These are phyloP conservation scores for Phaonia tiefii DNA, from an alignment of 2,888 invertebrate species.

Conservation along the genomic window DNA sequence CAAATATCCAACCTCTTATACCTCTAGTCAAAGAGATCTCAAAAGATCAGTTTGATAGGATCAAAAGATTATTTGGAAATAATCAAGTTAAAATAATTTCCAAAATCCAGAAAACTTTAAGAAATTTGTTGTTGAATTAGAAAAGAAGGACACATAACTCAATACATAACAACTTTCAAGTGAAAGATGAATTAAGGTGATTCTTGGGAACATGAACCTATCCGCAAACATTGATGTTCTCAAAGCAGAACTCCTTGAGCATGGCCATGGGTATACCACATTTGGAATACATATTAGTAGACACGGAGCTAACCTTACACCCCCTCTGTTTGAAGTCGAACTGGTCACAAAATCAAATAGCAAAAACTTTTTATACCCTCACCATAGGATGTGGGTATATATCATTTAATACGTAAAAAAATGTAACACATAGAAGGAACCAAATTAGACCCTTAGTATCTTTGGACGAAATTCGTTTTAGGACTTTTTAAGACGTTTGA, in stretches of 20 bases:
- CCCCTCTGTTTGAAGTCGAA: slow-evolving; percentile 1
- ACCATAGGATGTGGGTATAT: too few relatives aligned
- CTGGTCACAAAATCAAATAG: neutral
- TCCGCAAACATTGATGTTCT: slow-evolving; percentile 2
- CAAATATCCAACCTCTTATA: neutral
- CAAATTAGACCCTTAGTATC: too few relatives aligned
- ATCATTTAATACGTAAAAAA: too few relatives aligned
- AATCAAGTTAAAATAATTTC: neutral
- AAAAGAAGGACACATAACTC: slow-evolving; percentile 13
- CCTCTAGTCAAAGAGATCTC: neutral
- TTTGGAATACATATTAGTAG: slow-evolving; percentile 5
- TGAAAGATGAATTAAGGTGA: slow-evolving; percentile 23
- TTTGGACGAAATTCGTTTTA: too few relatives aligned
- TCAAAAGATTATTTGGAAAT: neutral
- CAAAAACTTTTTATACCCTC: slow-evolving; percentile 8
- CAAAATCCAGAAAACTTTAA: too few relatives aligned
- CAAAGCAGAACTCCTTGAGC: neutral
- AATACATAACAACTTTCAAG: neutral
- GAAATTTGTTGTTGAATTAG: neutral
- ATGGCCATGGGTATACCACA: neutral
- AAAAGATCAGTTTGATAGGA: neutral
- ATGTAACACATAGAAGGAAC: too few relatives aligned
- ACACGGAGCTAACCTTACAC: neutral
- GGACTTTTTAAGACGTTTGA: too few relatives aligned
- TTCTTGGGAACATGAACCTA: slow-evolving; percentile 10